Evolutionary conservation across 2,888 invertebrate genomes (phyloP), one percentile per base, ranked within the genome.

Genomic region (Sesamia inferens): DNA sequence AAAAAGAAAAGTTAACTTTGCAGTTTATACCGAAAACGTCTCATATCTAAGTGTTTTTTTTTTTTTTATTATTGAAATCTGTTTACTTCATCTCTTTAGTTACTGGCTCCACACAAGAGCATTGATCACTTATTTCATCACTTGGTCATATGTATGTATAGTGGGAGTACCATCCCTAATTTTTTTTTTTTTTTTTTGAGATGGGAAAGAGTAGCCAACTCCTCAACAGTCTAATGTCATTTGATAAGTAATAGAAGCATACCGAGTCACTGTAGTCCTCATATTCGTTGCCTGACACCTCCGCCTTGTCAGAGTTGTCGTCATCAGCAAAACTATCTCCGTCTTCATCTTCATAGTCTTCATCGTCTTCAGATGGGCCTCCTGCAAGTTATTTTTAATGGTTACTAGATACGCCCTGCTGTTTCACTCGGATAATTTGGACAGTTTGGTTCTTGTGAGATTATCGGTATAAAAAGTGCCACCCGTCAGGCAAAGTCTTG

Each of bases 251-350:
- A 0, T 13, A 44, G 22, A 7, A 16, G 24, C 68, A 24, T 78
- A 80, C 79, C 71, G 93, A 92, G 74, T 95, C 93, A 74, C 95
- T 95, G 42, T 96, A 96, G 73, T 96, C 96, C 84, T 93, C 94
- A 0, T 93, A 93, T 62, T 94, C 94, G 19, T 91, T 80, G 58
- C 95, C 95, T 1, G 94, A 95, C 0, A 89, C 93, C 74, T 93
- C 95, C 0, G 95, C 94, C 71, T 94, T 90, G 22, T 95, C 94
- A 0, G 95, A 95, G 22, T 90, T 89, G 82, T 96, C 95, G 76
- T 96, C 94, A 61, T 76, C 91, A 2, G 90, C 91, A 78, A 85
- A 82, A 63, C 91, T 92, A 11, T 89, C 90, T 51, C 90, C 79
- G 13, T 84, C 79, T 14, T 90, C 92, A 16, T 90, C 90, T 14